Evolutionary conservation across 2,113 vertebrate species (phyloP), one percentile per base, ranked within the genome.

Genomic region (Delphinus delphis): DNA sequence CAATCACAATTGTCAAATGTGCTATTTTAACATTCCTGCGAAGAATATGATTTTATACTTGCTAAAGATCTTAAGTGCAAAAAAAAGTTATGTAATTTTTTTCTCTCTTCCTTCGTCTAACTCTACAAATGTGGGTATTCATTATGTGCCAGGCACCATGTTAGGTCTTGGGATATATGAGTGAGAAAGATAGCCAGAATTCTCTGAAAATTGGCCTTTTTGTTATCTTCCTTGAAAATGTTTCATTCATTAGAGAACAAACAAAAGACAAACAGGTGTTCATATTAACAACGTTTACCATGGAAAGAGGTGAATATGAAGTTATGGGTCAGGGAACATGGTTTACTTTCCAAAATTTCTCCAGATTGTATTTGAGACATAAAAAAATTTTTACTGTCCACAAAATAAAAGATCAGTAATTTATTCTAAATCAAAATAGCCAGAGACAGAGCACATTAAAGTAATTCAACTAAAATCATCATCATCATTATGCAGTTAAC

Each of bases 41-140:
- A 38, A 84, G 26, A 89, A 31, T 2, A 4, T 10, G 50, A 55
- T 55, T 70, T 68, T 68, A 20, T 55, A 10, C 80, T 62, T 36
- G 9, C 55, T 36, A 8, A 8, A 12, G 38, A 25, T 21, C 83
- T 76, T 41, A 38, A 44, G 5, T 23, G 41, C 33, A 53, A 71
- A 53, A 71, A 71, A 26, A 33, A 62, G 11, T 71, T 15, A 1
- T 1, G 9, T 3, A 17, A 38, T 21, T 28, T 8, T 63, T 31
- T n/a, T 13, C 41, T 73, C 6, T 62, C 63, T 50, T 5, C 8
- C 0, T 81, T n/a, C 0, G 4, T 12, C 58, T 17, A 1, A 1
- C 26, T 38, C 21, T 60, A 20, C 15, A 18, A n/a, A 58, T 20
- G 12, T 4, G 41, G 68, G 18, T 38, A 15, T 26, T 13, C 3